Percentiles rank a stretch among this genome's conserved stretches.
These are phyloP conservation scores for Drosophila percnosoma DNA, from an alignment of 2,888 invertebrate species.

Conservation along the genomic window DNA sequence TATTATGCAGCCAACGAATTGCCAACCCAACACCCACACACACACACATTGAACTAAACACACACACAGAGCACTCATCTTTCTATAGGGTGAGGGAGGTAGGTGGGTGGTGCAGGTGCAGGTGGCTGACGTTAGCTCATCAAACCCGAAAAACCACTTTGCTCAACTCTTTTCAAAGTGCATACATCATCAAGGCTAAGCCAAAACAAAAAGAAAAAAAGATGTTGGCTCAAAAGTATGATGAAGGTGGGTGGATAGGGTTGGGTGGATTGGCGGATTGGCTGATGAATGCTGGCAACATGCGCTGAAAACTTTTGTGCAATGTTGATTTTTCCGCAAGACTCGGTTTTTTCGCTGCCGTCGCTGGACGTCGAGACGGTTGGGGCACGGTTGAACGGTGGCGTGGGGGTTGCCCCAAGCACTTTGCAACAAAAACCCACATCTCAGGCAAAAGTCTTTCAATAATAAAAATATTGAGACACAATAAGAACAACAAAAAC, in stretches of 20 bases:
- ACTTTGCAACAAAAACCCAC: conserved; percentile 64
- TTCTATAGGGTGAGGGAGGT: conserved; percentile 3
- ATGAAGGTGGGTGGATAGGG: conserved; percentile 12
- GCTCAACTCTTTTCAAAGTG: conserved; percentile 79
- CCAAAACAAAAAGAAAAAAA: conserved; percentile 75
- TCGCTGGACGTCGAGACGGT: conserved; percentile 48
- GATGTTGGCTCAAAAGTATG: conserved; percentile 48
- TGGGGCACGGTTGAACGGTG: not conserved
- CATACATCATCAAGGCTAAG: conserved; percentile 78
- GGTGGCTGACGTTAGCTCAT: conserved; percentile 72
- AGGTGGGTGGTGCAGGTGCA: conserved; percentile 22
- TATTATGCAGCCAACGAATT: conserved; percentile 68
- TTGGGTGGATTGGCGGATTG: conserved; percentile 11
- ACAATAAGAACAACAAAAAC: conserved; percentile 38
- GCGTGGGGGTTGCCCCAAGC: conserved; percentile 39
- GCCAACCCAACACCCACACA: conserved; percentile 45
- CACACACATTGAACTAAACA: conserved; percentile 20
- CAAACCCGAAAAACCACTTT: conserved; percentile 77
- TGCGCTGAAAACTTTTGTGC: conserved; percentile 71
- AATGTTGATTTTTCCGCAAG: conserved; percentile 80
- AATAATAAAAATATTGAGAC: conserved; percentile 72
- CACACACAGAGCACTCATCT: conserved; percentile 39
- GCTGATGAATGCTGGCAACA: conserved; percentile 17
- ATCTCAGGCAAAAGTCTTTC: conserved; percentile 67
- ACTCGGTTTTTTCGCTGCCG: conserved; percentile 74